These are phyloP conservation scores for Orthosia gothica DNA, from an alignment of 2,888 invertebrate species.

Conservation along the genomic window DNA sequence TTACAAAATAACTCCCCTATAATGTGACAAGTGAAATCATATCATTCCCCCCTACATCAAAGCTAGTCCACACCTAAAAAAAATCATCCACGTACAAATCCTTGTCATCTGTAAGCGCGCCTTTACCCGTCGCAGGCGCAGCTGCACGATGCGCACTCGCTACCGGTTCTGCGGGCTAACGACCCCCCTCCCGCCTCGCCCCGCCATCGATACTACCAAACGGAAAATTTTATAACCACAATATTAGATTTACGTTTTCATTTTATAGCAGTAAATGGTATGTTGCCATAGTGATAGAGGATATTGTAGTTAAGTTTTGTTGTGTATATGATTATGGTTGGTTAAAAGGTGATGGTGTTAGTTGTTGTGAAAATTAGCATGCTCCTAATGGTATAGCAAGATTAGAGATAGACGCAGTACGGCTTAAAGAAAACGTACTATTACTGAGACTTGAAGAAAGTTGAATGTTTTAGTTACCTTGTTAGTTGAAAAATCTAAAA, in stretches of 20 bases:
- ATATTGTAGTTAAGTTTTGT: background rate
- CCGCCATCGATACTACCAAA: conserved; percentile 78
- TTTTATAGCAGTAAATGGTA: conserved; percentile 48
- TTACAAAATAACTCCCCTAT: no score
- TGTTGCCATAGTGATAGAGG: conserved; percentile 41
- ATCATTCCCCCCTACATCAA: no score
- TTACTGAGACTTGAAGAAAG: background rate
- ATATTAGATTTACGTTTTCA: conserved; percentile 67
- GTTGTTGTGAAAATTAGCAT: background rate
- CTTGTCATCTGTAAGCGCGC: conserved; percentile 62
- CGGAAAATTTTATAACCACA: conserved; percentile 83
- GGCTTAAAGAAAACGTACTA: no score
- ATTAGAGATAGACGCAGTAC: background rate
- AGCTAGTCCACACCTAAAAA: no score
- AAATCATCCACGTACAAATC: conserved; percentile 15
- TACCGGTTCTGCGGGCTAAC: conserved; percentile 90
- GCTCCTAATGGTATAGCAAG: background rate
- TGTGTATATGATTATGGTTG: conserved; percentile 3
- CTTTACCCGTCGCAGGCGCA: conserved; percentile 83
- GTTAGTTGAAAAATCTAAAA: no score
- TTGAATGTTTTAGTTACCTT: no score
- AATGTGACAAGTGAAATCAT: no score
- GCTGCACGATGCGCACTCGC: conserved; percentile 89
- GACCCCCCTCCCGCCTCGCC: conserved; percentile 76
- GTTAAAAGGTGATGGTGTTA: background rate